Evolutionary conservation across 2,797 vertebrate genomes (phyloP).

Genomic region (Pantherophis vulpinus): DNA sequence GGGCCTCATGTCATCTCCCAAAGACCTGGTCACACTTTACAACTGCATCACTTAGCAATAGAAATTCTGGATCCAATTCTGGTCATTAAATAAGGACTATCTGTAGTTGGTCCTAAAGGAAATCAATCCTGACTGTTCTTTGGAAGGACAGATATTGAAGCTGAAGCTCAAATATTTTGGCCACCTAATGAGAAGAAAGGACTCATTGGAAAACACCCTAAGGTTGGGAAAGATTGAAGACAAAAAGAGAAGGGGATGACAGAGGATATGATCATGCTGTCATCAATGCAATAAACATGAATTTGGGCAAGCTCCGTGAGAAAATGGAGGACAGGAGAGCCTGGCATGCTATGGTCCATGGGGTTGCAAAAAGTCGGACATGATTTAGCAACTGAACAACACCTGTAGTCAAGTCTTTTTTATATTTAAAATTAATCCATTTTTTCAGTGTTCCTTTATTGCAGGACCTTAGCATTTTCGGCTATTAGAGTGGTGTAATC

Average conservation of each 20-base stretch:
- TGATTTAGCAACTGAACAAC: neutral
- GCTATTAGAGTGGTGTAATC: neutral
- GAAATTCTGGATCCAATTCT: neutral
- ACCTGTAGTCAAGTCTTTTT: neutral
- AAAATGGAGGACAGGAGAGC: neutral
- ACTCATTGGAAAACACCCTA: neutral
- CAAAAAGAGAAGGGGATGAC: neutral
- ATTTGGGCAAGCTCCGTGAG: neutral
- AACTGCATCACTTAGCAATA: neutral
- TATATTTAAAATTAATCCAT: neutral
- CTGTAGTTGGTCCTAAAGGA: no score
- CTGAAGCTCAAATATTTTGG: neutral
- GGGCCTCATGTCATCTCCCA: neutral
- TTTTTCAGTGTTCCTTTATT: neutral
- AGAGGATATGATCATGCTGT: neutral
- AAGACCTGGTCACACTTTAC: neutral
- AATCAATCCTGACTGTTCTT: no score
- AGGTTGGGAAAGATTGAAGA: neutral
- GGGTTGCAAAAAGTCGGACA: neutral
- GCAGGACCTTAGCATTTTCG: neutral
- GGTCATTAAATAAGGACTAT: no score
- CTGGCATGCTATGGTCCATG: neutral
- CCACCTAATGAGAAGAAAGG: neutral
- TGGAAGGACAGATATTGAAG: neutral
- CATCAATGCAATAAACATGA: neutral